These are phyloP conservation scores for Lypha dubia DNA, from an alignment of 2,888 invertebrate genomes.

Conservation along the genomic window DNA sequence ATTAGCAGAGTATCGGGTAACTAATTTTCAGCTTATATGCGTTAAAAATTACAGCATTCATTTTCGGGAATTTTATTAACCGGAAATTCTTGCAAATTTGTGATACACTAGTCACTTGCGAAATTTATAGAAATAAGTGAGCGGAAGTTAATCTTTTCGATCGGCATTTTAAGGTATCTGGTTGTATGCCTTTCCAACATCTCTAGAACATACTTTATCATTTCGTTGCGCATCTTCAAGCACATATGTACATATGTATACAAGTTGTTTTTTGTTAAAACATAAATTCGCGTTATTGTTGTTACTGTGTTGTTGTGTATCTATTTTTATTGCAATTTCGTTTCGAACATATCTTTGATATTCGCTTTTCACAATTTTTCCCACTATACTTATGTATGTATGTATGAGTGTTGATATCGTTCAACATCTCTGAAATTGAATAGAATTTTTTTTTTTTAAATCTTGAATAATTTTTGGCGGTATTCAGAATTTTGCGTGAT, in stretches of 20 bases:
- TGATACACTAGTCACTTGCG: no score
- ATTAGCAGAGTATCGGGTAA: no score
- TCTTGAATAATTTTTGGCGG: slow-evolving; percentile 54
- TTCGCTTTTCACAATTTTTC: slow-evolving; percentile 22
- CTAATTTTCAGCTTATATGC: no score
- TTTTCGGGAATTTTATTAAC: no score
- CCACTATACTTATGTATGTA: no score
- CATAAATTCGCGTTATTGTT: slow-evolving; percentile 65
- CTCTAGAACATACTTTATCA: not conserved
- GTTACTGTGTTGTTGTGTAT: slow-evolving; percentile 27
- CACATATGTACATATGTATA: no score
- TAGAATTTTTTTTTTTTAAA: slow-evolving; percentile 26
- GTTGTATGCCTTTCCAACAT: no score
- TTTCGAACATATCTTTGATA: slow-evolving; percentile 25
- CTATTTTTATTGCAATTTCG: slow-evolving; percentile 53
- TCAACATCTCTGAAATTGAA: slow-evolving; percentile 18
- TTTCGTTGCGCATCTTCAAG: not conserved
- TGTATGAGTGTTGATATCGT: not conserved
- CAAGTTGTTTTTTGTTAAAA: slow-evolving; percentile 44
- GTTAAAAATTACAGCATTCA: no score
- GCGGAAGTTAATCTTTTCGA: no score
- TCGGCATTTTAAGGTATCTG: no score
- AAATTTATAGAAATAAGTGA: no score
- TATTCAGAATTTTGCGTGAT: slow-evolving; percentile 41
- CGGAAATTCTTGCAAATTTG: no score